Conservation (phyloP, 2,113 vertebrate genomes). For the Peucedramus taeniatus region DNA sequence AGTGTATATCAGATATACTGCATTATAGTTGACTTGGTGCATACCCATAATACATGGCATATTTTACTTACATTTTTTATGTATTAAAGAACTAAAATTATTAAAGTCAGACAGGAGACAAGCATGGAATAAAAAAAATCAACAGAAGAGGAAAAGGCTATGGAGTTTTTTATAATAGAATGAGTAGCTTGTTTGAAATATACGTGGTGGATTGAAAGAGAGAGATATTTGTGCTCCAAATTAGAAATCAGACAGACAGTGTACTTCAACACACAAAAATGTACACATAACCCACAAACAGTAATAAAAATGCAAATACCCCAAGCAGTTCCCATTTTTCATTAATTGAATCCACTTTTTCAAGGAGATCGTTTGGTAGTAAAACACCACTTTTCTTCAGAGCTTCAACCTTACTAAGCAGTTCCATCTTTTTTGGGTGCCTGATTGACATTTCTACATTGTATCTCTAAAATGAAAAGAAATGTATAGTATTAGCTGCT, state of each 20-base stretch:
- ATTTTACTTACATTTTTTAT: conserved; percentile 80
- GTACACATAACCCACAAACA: conserved; percentile 77
- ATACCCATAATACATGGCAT: conserved; percentile 75
- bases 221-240: conserved; percentile 79
- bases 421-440: conserved; percentile 82
- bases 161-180: conserved; percentile 67
- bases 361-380: conserved; percentile 84
- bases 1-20: conserved; percentile 82
- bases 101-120: conserved; percentile 75
- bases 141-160: conserved; percentile 66
- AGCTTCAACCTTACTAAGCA: conserved; percentile 86
- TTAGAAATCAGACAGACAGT: conserved; percentile 80
- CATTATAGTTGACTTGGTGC: conserved; percentile 81
- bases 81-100: conserved; percentile 80
- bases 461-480: conserved; percentile 81
- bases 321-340: conserved; percentile 92
- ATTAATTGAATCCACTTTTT: conserved; percentile 87
- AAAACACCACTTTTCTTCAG: conserved; percentile 83
- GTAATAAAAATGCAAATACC: conserved; percentile 89
- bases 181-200: conserved; percentile 76
- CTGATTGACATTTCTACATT: conserved; percentile 90
- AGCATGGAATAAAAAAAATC: conserved; percentile 64
- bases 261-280: conserved; percentile 77
- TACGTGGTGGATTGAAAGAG: conserved; percentile 71
- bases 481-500: conserved; percentile 6